phyloP scores from a whole-genome alignment of 92 coral and sea anemone species.

The Desmophyllum pertusum region DNA sequence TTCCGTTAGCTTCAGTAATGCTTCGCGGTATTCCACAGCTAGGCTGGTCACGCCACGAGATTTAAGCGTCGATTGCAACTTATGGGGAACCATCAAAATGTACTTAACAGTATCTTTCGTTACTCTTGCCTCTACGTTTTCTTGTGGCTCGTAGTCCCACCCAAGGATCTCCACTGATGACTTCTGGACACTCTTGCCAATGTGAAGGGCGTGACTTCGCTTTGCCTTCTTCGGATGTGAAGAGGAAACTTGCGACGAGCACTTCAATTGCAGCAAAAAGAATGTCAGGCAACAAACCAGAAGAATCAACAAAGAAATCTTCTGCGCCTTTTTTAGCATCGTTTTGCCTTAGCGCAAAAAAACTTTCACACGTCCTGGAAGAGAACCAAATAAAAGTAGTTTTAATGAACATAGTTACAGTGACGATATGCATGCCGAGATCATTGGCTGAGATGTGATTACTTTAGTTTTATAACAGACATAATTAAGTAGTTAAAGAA shows the following conservation, averaged over 20 bases:
- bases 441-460: too few species aligned
- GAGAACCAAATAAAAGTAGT: slow-evolving; percentile 6
- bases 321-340: background rate
- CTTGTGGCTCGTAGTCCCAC: slow-evolving; percentile 11
- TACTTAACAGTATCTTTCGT: background rate
- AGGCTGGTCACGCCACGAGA: background rate
- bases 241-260: too few species aligned
- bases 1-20: background rate
- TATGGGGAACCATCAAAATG: slow-evolving; percentile 16
- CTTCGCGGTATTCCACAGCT: background rate
- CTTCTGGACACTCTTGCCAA: background rate
- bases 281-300: slow-evolving; percentile 3
- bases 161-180: background rate
- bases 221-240: too few species aligned
- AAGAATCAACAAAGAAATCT: background rate
- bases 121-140: background rate
- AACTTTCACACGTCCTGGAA: background rate
- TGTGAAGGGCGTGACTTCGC: background rate
- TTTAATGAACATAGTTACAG: background rate
- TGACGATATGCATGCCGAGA: too few species aligned
- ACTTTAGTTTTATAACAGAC: too few species aligned
- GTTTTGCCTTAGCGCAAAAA: slow-evolving; percentile 2
- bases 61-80: background rate
- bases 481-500: too few species aligned
- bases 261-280: background rate